Conservation (phyloP, 1,140 invertebrate species). For the Drosophila ambigua region DNA sequence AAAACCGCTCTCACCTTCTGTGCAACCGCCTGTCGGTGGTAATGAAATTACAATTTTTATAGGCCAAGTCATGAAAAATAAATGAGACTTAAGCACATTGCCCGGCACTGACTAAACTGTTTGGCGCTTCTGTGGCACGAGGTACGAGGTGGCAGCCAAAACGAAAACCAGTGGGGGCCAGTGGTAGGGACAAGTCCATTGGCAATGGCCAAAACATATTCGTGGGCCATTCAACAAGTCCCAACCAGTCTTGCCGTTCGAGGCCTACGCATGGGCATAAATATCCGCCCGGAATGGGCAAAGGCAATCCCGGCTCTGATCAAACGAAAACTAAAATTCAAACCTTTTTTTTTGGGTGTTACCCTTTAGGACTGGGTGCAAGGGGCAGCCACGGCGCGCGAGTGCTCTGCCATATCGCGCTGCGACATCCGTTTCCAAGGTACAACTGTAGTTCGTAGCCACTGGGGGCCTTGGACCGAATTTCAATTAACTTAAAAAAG, state of each 20-base stretch:
- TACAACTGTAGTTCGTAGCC: background rate
- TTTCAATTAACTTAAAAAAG: constrained; percentile 81
- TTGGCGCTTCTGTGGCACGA: constrained; percentile 11
- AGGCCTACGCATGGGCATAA: constrained; percentile 67
- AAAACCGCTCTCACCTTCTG: constrained; percentile 27
- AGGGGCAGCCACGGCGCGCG: too few relatives aligned
- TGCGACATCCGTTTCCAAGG: background rate
- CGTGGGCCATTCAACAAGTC: constrained; percentile 68
- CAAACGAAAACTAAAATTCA: constrained; percentile 32
- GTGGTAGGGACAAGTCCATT: background rate
- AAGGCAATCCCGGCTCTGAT: constrained; percentile 28
- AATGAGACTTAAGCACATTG: constrained; percentile 81
- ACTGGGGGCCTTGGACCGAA: constrained; percentile 4
- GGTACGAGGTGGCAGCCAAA: too few relatives aligned
- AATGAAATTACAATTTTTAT: constrained; percentile 83
- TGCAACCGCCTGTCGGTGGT: constrained; percentile 58
- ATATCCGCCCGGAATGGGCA: constrained; percentile 39
- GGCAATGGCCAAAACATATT: constrained; percentile 19
- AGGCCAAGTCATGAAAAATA: constrained; percentile 78
- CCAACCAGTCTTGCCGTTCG: background rate
- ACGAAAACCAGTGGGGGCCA: background rate
- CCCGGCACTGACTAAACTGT: constrained; percentile 47
- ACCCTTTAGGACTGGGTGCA: background rate
- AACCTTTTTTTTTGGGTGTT: constrained; percentile 42
- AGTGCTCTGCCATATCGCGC: background rate